Evolutionary conservation across 2,888 invertebrate species (phyloP).

Genomic region (Phaonia tiefii): DNA sequence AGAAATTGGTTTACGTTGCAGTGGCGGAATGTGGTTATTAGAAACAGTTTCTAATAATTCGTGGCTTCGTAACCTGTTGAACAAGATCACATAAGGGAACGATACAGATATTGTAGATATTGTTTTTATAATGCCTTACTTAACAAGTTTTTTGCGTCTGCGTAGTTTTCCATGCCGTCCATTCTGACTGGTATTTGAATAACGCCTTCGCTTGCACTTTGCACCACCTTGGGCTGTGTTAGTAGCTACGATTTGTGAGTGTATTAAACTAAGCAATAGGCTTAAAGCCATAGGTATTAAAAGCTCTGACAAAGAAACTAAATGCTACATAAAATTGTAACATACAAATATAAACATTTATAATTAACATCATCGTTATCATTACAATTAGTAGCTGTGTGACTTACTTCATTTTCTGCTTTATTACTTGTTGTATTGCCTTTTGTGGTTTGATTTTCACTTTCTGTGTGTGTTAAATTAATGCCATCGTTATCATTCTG

Average conservation of each 20-base stretch:
- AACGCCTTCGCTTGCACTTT: conserved; percentile 75
- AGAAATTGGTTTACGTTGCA: background rate
- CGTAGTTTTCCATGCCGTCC: conserved; percentile 65
- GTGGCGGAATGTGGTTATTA: conserved; percentile 6
- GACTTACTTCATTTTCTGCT: conserved; percentile 37
- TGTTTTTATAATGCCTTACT: conserved; percentile 70
- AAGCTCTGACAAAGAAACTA: conserved; percentile 86
- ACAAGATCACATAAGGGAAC: background rate
- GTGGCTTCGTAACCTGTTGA: conserved; percentile 73
- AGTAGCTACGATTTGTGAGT: conserved; percentile 90
- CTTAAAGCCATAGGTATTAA: conserved; percentile 87
- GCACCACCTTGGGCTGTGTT: conserved; percentile 79
- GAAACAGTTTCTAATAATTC: conserved; percentile 67
- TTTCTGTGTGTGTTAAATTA: conserved; percentile 7
- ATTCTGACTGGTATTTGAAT: conserved; percentile 72
- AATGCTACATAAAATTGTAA: conserved; percentile 77
- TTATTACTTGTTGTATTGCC: conserved; percentile 26
- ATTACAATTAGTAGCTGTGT: conserved; percentile 12
- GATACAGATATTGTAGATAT: background rate
- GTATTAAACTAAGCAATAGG: conserved; percentile 87
- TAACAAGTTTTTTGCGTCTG: conserved; percentile 78
- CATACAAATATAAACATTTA: background rate
- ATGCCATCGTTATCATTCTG: conserved; percentile 21
- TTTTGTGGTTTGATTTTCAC: conserved; percentile 29
- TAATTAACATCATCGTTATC: conserved; percentile 32